Evolutionary conservation across 2,888 invertebrate species (phyloP).

Genomic region (Buathra laborator): DNA sequence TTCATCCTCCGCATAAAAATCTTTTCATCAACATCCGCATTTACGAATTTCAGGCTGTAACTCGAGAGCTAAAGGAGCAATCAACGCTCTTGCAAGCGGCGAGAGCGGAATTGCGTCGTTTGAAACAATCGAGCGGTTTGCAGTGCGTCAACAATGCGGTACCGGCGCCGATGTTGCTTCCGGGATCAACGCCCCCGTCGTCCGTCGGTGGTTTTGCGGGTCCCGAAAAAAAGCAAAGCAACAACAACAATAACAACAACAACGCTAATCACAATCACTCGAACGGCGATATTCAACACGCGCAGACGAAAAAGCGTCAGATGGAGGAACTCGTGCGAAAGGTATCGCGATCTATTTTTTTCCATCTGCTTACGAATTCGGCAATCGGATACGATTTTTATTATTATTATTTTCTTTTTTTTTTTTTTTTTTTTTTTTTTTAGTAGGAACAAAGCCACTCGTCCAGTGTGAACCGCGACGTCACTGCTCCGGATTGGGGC

Average conservation of each 20-base stretch:
- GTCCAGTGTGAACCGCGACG: conserved; percentile 78
- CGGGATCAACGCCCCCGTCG: conserved; percentile 74
- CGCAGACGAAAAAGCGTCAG: conserved; percentile 87
- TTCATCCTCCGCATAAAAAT: neutral
- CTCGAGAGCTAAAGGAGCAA: conserved; percentile 82
- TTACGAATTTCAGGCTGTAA: conserved; percentile 76
- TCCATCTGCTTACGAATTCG: neutral
- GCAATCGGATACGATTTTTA: neutral
- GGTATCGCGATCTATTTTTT: conserved; percentile 75
- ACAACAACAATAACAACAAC: conserved; percentile 74
- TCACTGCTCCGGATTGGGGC: conserved; percentile 75
- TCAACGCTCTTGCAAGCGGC: conserved; percentile 78
- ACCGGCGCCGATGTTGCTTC: conserved; percentile 62
- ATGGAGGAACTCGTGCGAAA: conserved; percentile 89
- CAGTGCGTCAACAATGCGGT: conserved; percentile 63
- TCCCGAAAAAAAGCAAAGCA: conserved; percentile 78
- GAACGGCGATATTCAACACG: conserved; percentile 80
- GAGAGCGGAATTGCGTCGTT: conserved; percentile 80
- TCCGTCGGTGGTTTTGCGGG: conserved; percentile 66
- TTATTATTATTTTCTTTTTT: conserved; percentile 7
- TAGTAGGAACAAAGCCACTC: conserved; percentile 76
- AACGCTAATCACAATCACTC: conserved; percentile 74
- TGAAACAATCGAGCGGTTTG: conserved; percentile 77
- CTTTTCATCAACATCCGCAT: no score
- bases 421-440: conserved; percentile 32